Base-by-base conservation (phyloP, 2,888 invertebrate species). In the Diarsia rubi region DNA sequence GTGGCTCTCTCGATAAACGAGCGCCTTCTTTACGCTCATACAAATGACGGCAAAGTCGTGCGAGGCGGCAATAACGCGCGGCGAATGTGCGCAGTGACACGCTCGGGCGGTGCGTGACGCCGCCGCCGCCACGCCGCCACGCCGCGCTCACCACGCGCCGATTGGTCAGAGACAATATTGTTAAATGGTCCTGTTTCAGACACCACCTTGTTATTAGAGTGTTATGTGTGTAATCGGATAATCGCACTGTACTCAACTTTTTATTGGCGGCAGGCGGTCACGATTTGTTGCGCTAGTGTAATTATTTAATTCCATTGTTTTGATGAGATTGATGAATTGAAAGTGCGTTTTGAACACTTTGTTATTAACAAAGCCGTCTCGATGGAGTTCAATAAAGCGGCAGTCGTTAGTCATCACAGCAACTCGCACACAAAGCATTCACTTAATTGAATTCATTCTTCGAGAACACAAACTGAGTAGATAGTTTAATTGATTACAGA, bases 1-100 rank as follows among this genome's bases (percentile, higher is more conserved):
- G 93, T 91, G 92, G 91, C 90, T 91, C 90, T 92, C 90, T 92
- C 92, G 92, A 93, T 94, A 93, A 95, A 94, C 92, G 93, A 88
- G 90, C 83, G 88, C 87, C 88, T 89, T 87, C 87, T 91, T 91
- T 91, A 90, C 89, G 90, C 90, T 89, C 86, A 83, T 88, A 91
- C 91, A 90, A 91, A 91, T 92, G 90, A 90, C 88, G 85, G 90
- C 86, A 81, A 87, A 89, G 88, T 92, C 93, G 91, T 92, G 92
- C 90, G 90, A 90, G 88, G 83, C 82, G 88, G 88, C 89, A 86
- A 91, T 93, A 91, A 91, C 84, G 81, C 71, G 84, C 80, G 81
- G 84, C 68, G 69, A 85, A 83, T 85, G 86, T 84, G 87, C 83
- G 81, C 86, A 81, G 86, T 84, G 86, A 84, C 87, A 87, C 87